Evolutionary conservation across 2,888 invertebrate species (phyloP), one percentile per base, ranked within the genome.

Genomic region (Clistopyga incitator): DNA sequence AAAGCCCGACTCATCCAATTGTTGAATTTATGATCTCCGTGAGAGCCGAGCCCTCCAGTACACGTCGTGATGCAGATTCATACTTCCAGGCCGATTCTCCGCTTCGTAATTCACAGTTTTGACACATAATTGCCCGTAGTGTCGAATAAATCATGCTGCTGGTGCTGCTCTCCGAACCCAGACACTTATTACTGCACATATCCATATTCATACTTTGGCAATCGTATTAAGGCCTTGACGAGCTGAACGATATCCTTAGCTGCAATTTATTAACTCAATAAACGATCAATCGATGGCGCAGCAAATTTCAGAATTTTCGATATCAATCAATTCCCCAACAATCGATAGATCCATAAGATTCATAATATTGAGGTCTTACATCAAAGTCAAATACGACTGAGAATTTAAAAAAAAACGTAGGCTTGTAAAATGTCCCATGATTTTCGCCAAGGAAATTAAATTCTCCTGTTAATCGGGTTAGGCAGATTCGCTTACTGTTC

Each of bases 1-100:
- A 70, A 18, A 25, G 54, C 42, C 25, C 15, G 34, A 15, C 23
- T 42, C 56, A 54, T 23, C 34, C 56, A 42, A 42, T 71, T 42
- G 56, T 71, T 56, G 54, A 15, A 71, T 71, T 70, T 71, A 71
- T 42, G 56, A 54, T 38, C 34, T 38, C 42, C 71, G 4, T 52
- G 56, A 42, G 56, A 71, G 38, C 42, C 4, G 42, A 15, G 15
- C 59, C 59, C 29, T 15, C 25, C 6, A 6, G 56, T 23, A 4
- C 38, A 10, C 42, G 42, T 11, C 1, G 42, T 20, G 42, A 15
- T 71, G n/a, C n/a, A 20, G 25, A 56, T 42, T 71, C 56, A 42
- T 38, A 38, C 64, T 71, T 56, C 56, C 23, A 6, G 38, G 54
- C 23, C 15, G 38, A 54, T 56, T 71, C 54, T 23, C 56, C 25